phyloP scores from a whole-genome alignment of 2,113 vertebrate species.

The Trachemys scripta region DNA sequence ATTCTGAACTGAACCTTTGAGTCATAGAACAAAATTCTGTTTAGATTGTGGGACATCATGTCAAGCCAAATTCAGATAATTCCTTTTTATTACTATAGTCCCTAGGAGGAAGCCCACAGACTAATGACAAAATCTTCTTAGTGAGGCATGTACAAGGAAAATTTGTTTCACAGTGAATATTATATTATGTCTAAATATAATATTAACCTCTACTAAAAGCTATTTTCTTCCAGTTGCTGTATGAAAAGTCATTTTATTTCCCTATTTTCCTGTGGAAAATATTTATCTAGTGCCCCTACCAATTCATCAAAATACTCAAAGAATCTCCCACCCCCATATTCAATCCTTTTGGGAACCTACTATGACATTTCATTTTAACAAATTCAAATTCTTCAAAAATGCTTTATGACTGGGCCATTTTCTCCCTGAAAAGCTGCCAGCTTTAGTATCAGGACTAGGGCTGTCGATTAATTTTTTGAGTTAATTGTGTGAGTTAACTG shows the following conservation, averaged over 20 bases:
- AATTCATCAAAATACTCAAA: neutral
- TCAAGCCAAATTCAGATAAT: neutral
- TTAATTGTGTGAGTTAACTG: too few relatives aligned
- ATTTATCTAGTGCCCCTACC: neutral
- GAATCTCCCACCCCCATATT: neutral
- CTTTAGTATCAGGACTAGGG: neutral
- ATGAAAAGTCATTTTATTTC: neutral
- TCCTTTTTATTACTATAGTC: neutral
- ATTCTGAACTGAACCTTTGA: neutral
- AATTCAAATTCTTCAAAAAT: neutral
- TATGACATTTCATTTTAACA: neutral
- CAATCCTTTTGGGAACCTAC: neutral
- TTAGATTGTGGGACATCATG: neutral
- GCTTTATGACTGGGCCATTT: neutral
- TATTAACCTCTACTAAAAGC: neutral
- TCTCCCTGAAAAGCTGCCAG: neutral
- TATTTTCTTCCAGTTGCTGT: neutral
- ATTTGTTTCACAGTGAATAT: neutral
- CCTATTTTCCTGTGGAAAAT: neutral
- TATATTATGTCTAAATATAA: neutral
- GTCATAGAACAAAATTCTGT: neutral
- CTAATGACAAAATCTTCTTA: neutral
- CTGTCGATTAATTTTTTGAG: too few relatives aligned
- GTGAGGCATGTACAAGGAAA: neutral
- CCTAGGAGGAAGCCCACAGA: neutral